Base-by-base conservation (phyloP, 2,113 vertebrate species). In the Sinocyclocheilus grahami region DNA sequence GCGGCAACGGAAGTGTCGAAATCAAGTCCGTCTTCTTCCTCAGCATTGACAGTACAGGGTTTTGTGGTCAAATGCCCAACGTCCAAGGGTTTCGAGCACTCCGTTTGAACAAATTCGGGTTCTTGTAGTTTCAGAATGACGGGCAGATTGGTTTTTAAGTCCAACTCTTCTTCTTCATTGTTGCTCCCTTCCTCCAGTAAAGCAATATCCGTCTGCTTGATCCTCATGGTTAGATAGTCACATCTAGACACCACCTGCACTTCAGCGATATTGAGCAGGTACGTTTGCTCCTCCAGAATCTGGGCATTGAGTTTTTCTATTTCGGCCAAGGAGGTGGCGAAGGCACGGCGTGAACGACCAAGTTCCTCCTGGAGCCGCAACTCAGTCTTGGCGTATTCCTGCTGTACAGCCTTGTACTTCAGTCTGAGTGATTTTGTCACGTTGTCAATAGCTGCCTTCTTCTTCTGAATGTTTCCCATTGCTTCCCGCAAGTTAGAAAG, bases 241-340 rank as follows among this genome's bases (percentile, higher is more conserved):
- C 97, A 98, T 86, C 97, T 96, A 13, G 98, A 99, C 87, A 98
- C 94, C 0, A 97, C 96, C 94, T 97, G 97, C 77, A 99, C 97
- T 91, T 99, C 98, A 0, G 97, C 96, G 1, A 99, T 95, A 92
- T 97, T 97, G 6, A 99, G 95, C 58, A 97, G 94, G 87, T 99
- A 99, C 0, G 96, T 96, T 89, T 99, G 97, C 78, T 99, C 97
- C 89, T 99, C 98, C 77, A 99, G 92, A 46, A 96, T 93, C 53
- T 97, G 97, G 2, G 93, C 96, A 58, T 99, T 99, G 30, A 95
- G 90, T 87, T 97, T 98, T 88, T 99, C 97, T 2, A 97, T 95
- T 87, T 99, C 97, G 0, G 96, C 93, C 92, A 99, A 86, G 18
- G 97, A 96, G 16, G 94, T 90, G 0, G 95, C 93, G 89, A 99